phyloP scores from a whole-genome alignment of 2,888 invertebrate genomes.

The Mimachlamys varia region DNA sequence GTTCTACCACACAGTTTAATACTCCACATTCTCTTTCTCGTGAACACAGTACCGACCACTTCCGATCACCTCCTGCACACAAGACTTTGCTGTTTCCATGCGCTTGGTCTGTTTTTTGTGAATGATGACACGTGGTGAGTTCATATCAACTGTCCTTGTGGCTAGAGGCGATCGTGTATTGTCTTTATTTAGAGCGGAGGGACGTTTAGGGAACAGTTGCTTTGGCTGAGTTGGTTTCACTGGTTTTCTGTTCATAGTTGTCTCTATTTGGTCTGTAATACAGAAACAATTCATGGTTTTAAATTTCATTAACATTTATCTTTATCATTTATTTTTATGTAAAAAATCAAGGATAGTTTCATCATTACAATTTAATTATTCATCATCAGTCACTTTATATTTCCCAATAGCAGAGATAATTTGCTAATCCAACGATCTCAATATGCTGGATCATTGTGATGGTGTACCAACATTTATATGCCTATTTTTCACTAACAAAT shows the following conservation, averaged over 20 bases:
- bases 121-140: conserved; percentile 70
- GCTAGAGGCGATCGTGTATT: conserved; percentile 67
- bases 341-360: too few relatives aligned
- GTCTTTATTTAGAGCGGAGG: conserved; percentile 49
- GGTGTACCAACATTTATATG: too few relatives aligned
- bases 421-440: too few relatives aligned
- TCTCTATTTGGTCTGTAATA: conserved; percentile 1
- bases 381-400: too few relatives aligned
- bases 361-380: too few relatives aligned
- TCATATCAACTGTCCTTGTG: conserved; percentile 64
- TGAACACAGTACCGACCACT: conserved; percentile 34
- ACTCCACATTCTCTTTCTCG: conserved; percentile 46
- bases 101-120: conserved; percentile 70
- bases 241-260: conserved; percentile 38
- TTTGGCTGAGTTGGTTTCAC: conserved; percentile 62
- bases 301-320: too few relatives aligned
- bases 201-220: conserved; percentile 61
- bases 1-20: neutral
- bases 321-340: too few relatives aligned
- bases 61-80: conserved; percentile 54
- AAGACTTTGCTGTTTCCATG: conserved; percentile 57
- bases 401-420: too few relatives aligned
- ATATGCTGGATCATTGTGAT: too few relatives aligned
- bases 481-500: too few relatives aligned
- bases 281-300: neutral